These are phyloP conservation scores for Salvelinus namaycush DNA, from an alignment of 2,113 vertebrate genomes.

Conservation along the genomic window DNA sequence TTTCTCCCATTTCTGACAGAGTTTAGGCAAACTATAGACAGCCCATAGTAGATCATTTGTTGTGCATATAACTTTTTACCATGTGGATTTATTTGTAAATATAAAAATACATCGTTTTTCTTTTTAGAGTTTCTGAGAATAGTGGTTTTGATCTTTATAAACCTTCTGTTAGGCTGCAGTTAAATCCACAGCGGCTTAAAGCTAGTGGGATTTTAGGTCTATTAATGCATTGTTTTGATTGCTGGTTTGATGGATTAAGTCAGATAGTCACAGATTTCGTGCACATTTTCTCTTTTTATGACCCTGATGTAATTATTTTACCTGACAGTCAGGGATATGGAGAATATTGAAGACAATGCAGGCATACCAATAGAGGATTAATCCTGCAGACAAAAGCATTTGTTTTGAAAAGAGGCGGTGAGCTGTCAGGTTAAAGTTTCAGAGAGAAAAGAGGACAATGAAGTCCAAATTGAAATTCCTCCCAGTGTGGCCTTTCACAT, in stretches of 20 bases:
- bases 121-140: background rate
- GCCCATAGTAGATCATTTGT: background rate
- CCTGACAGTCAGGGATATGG: background rate
- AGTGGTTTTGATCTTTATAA: background rate
- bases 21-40: background rate
- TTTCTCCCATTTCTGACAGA: background rate
- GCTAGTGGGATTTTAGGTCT: conserved; percentile 12
- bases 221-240: conserved; percentile 29
- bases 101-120: background rate
- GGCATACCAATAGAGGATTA: conserved; percentile 12
- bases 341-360: conserved; percentile 14
- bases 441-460: conserved; percentile 13
- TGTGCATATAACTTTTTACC: too few relatives aligned
- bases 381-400: conserved; percentile 8
- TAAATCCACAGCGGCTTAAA: conserved; percentile 4
- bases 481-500: conserved; percentile 33
- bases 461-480: conserved; percentile 41
- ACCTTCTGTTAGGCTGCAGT: background rate
- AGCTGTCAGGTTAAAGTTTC: conserved; percentile 9
- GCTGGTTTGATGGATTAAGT: conserved; percentile 3
- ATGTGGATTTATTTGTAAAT: background rate
- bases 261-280: conserved; percentile 11
- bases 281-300: background rate
- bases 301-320: background rate
- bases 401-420: conserved; percentile 4